These are phyloP conservation scores for Acromyrmex heyeri DNA, from an alignment of 1,140 invertebrate genomes.

Conservation along the genomic window DNA sequence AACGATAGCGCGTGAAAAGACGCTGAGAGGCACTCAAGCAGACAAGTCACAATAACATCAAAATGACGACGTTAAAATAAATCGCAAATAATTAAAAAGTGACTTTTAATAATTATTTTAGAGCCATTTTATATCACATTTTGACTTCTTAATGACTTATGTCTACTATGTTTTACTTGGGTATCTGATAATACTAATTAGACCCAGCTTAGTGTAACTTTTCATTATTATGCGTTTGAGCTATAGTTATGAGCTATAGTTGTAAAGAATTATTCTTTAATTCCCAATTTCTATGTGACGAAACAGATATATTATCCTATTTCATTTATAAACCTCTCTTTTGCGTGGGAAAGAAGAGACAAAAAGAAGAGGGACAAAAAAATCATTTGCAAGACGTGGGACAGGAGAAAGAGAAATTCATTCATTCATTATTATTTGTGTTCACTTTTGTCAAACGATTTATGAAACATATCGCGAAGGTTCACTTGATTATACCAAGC, in stretches of 20 bases:
- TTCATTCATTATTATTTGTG: not conserved
- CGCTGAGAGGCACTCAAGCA: too few species aligned
- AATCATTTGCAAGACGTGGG: not conserved
- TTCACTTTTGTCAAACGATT: constrained; percentile 5
- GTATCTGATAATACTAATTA: not conserved
- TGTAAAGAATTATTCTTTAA: not conserved
- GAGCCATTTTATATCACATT: too few species aligned
- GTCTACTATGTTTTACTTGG: too few species aligned
- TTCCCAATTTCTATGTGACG: not conserved
- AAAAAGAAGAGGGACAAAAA: not conserved
- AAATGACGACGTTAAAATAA: too few species aligned
- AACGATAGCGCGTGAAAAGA: not conserved
- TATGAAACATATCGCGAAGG: not conserved
- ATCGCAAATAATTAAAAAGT: too few species aligned
- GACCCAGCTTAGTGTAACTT: not conserved
- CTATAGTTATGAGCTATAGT: not conserved
- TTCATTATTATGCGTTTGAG: not conserved
- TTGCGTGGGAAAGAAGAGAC: not conserved
- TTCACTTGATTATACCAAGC: not conserved
- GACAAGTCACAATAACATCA: too few species aligned
- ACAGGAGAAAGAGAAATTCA: not conserved
- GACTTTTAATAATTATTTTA: too few species aligned
- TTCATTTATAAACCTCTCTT: not conserved
- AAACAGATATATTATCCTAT: not conserved
- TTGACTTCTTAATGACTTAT: too few species aligned